Evolutionary conservation across 2,113 vertebrate genomes (phyloP).

Genomic region (Craseonycteris thonglongyai): DNA sequence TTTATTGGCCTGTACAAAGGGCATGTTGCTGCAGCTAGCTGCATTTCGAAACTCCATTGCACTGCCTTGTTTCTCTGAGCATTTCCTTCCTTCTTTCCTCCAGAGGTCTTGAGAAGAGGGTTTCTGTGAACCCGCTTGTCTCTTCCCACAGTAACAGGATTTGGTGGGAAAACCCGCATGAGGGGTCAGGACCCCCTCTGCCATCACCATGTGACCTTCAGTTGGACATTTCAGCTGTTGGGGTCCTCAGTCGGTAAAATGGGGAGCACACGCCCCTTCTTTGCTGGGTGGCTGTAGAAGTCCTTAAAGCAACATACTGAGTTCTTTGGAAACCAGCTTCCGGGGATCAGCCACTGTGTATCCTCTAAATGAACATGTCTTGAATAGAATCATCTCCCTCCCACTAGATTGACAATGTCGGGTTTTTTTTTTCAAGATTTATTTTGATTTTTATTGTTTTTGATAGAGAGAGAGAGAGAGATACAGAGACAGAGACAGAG

Average conservation of each 20-base stretch:
- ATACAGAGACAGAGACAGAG: too few species aligned
- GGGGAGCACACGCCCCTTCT: not conserved
- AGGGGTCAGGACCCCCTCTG: not conserved
- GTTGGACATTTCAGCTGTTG: rapidly evolving
- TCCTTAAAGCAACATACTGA: rapidly evolving
- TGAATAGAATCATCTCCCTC: not conserved
- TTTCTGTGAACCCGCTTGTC: not conserved
- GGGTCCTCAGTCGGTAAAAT: not conserved
- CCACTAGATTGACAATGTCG: not conserved
- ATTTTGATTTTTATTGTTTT: too few species aligned
- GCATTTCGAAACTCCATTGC: not conserved
- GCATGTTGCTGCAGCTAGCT: not conserved
- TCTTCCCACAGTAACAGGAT: not conserved
- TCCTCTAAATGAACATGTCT: not conserved
- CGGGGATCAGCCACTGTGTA: not conserved
- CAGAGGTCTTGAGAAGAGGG: not conserved
- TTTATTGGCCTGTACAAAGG: not conserved
- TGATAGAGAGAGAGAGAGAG: too few species aligned
- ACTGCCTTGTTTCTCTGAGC: rapidly evolving
- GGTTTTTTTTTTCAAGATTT: too few species aligned
- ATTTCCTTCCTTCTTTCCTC: conserved; percentile 8
- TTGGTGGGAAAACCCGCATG: not conserved
- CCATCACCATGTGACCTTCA: not conserved
- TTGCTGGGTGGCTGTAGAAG: not conserved
- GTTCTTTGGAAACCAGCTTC: not conserved